These are phyloP conservation scores for Phortica okadai DNA, from an alignment of 2,888 invertebrate genomes.

Conservation along the genomic window DNA sequence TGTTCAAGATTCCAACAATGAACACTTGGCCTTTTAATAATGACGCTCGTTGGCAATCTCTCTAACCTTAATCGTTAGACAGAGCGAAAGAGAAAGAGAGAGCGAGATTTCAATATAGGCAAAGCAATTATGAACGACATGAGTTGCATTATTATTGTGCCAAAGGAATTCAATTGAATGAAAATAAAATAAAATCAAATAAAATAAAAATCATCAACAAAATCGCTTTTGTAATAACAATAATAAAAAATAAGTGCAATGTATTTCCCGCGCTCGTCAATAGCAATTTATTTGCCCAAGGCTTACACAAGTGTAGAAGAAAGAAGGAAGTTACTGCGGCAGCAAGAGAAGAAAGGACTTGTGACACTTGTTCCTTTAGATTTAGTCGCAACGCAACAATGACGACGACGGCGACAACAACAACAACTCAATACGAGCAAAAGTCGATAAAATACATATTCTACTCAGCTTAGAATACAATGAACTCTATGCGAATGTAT, in stretches of 20 bases:
- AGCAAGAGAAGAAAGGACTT: neutral
- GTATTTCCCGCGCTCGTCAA: conserved; percentile 32
- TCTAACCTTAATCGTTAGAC: neutral
- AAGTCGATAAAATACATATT: conserved; percentile 5
- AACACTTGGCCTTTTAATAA: too few relatives aligned
- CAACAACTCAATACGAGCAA: neutral
- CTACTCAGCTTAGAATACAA: conserved; percentile 13
- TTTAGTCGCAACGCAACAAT: neutral
- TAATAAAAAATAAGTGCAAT: conserved; percentile 39
- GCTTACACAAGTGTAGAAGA: neutral
- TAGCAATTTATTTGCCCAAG: conserved; percentile 16
- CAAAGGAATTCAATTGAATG: conserved; percentile 19
- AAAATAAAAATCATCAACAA: conserved; percentile 28
- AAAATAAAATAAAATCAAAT: conserved; percentile 13
- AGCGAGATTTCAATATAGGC: neutral
- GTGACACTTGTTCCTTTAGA: neutral
- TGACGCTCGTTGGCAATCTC: neutral
- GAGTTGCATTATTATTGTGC: neutral
- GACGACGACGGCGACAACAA: neutral
- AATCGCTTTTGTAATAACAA: conserved; percentile 36
- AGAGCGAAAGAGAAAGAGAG: neutral
- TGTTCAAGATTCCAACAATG: neutral
- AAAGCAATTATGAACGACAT: neutral
- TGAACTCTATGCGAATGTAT: conserved; percentile 8
- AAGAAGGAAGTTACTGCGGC: neutral